Evolutionary conservation across 2,888 invertebrate species (phyloP).

Genomic region (Drosophila merina): DNA sequence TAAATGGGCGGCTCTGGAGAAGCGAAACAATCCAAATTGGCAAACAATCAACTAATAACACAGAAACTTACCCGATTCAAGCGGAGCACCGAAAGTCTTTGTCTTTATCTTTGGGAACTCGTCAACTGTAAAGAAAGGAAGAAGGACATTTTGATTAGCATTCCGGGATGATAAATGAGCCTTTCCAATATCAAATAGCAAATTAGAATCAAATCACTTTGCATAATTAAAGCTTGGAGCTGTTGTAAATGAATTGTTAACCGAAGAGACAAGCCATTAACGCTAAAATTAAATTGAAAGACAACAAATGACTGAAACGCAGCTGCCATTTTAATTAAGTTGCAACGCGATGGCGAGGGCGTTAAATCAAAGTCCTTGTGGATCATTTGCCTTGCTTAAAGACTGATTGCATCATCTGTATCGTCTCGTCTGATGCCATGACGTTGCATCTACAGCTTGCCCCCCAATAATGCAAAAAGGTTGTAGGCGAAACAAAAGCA

Average conservation of each 20-base stretch:
- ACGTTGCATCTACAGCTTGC: not conserved
- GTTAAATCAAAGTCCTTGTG: conserved; percentile 21
- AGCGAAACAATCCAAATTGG: conserved; percentile 49
- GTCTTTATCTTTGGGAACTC: conserved; percentile 32
- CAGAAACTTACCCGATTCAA: conserved; percentile 60
- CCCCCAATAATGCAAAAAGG: conserved; percentile 58
- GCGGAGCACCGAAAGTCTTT: not conserved
- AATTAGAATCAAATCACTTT: conserved; percentile 38
- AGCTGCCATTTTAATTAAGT: conserved; percentile 40
- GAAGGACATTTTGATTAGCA: conserved; percentile 57
- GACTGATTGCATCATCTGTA: conserved; percentile 29
- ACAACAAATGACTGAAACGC: conserved; percentile 27
- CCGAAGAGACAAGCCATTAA: conserved; percentile 35
- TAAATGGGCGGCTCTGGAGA: conserved; percentile 47
- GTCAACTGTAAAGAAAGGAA: conserved; percentile 60
- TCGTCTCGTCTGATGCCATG: conserved; percentile 16
- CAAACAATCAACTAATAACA: conserved; percentile 56
- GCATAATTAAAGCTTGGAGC: conserved; percentile 39
- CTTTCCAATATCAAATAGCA: conserved; percentile 28
- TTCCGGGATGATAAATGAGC: conserved; percentile 34
- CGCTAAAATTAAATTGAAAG: conserved; percentile 38
- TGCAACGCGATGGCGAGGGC: not conserved
- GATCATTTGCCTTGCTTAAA: conserved; percentile 5
- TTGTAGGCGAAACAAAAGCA: conserved; percentile 48
- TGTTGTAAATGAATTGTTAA: conserved; percentile 46